phyloP scores from a whole-genome alignment of 2,888 invertebrate genomes.

The Lobophora halterata region DNA sequence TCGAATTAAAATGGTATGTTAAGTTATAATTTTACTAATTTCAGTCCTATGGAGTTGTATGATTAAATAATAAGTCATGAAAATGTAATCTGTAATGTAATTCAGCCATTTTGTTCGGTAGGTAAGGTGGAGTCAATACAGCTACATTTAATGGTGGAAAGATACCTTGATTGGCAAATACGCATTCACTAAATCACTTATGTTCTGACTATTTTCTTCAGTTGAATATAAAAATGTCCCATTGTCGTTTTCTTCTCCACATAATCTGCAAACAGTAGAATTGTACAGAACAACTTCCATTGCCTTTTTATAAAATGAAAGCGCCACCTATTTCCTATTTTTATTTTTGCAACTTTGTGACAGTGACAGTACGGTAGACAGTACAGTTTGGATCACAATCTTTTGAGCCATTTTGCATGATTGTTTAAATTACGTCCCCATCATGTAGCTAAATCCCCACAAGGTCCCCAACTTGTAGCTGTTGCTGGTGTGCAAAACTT shows the following conservation, averaged over 20 bases:
- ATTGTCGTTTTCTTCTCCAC: constrained; percentile 86
- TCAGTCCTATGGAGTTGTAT: background rate
- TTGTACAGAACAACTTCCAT: constrained; percentile 82
- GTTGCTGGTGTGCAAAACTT: too few species aligned
- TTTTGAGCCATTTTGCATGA: too few species aligned
- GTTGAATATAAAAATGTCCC: constrained; percentile 83
- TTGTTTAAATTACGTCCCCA: too few species aligned
- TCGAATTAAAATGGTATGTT: constrained; percentile 5
- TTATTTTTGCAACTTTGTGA: background rate
- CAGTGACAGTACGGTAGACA: constrained; percentile 10
- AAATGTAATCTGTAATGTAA: constrained; percentile 43
- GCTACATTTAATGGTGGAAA: constrained; percentile 51
- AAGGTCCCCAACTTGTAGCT: too few species aligned
- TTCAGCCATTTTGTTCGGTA: constrained; percentile 63
- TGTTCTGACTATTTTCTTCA: constrained; percentile 81
- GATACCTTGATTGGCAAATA: constrained; percentile 88
- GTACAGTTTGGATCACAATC: constrained; percentile 5
- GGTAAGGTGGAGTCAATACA: constrained; percentile 65
- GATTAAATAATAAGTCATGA: constrained; percentile 38
- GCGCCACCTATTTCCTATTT: constrained; percentile 69
- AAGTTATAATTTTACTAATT: constrained; percentile 2
- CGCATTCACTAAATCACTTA: constrained; percentile 84
- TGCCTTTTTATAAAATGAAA: constrained; percentile 40
- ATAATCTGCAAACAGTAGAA: constrained; percentile 87
- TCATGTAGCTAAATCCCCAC: too few species aligned